Percentiles rank a stretch among this genome's conserved stretches.
phyloP scores from a whole-genome alignment of 2,797 vertebrate genomes.

The Pseudochirops cupreus region DNA sequence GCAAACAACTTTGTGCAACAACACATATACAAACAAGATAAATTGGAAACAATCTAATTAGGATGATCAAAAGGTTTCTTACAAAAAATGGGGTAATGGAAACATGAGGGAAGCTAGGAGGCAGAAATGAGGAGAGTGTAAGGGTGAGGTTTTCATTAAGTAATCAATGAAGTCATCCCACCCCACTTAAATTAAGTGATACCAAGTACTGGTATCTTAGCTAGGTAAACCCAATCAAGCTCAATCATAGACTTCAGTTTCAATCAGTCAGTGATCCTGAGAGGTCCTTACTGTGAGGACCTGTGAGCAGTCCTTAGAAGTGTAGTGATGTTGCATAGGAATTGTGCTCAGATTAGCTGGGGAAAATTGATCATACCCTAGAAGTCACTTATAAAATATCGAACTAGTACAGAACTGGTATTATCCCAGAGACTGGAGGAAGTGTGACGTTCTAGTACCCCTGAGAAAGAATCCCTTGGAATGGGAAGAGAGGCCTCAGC shows the following conservation, averaged over 20 bases:
- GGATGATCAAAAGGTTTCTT: neutral
- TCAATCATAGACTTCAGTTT: neutral
- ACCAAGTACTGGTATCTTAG: neutral
- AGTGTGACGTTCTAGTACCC: neutral
- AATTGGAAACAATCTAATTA: neutral
- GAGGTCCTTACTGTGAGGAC: too few relatives aligned
- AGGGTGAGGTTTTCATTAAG: neutral
- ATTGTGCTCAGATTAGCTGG: neutral
- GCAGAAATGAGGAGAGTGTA: neutral
- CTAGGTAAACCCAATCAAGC: neutral
- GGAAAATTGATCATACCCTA: neutral
- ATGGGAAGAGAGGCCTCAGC: neutral
- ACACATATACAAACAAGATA: neutral
- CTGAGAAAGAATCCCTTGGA: neutral
- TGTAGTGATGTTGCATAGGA: too few relatives aligned
- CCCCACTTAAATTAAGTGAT: neutral
- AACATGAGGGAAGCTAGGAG: neutral
- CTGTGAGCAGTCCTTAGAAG: neutral
- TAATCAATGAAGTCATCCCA: neutral
- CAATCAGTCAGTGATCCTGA: neutral
- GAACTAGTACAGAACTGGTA: neutral
- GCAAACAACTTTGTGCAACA: neutral
- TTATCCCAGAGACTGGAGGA: neutral
- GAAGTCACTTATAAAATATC: neutral
- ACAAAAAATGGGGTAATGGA: neutral